Conservation (phyloP, 2,888 invertebrate genomes). For the Athalia cordata region DNA sequence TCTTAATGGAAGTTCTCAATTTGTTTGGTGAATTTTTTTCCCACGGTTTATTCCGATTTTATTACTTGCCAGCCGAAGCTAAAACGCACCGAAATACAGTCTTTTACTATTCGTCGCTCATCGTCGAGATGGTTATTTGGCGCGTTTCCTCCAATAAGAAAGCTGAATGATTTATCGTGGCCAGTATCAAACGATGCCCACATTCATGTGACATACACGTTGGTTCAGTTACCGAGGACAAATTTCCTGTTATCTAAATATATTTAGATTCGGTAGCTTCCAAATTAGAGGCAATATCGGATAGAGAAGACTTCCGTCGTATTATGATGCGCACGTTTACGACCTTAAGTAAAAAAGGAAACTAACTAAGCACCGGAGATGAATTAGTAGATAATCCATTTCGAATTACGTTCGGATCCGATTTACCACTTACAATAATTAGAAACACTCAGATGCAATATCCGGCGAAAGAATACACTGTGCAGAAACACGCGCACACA, state of each 20-base stretch:
- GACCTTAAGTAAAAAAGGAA: no score
- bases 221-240: not conserved
- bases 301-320: no score
- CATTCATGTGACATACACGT: not conserved
- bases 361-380: no score
- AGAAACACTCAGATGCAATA: no score
- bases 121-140: not conserved
- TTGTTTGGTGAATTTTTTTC: constrained; percentile 26
- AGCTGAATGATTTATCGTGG: constrained; percentile 10
- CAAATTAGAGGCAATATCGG: no score
- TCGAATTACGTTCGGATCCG: no score
- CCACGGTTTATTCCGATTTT: constrained; percentile 23
- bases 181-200: not conserved
- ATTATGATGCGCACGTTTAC: no score
- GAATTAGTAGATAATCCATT: no score
- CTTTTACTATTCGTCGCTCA: constrained; percentile 7
- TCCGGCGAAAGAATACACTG: no score
- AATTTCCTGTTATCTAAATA: not conserved
- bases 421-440: no score
- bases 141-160: not conserved
- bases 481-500: no score
- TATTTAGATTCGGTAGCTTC: no score
- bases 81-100: not conserved
- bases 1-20: constrained; percentile 23
- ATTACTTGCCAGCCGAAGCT: constrained; percentile 9